Conservation (phyloP, 2,113 vertebrate genomes). For the Nymphicus hollandicus region DNA sequence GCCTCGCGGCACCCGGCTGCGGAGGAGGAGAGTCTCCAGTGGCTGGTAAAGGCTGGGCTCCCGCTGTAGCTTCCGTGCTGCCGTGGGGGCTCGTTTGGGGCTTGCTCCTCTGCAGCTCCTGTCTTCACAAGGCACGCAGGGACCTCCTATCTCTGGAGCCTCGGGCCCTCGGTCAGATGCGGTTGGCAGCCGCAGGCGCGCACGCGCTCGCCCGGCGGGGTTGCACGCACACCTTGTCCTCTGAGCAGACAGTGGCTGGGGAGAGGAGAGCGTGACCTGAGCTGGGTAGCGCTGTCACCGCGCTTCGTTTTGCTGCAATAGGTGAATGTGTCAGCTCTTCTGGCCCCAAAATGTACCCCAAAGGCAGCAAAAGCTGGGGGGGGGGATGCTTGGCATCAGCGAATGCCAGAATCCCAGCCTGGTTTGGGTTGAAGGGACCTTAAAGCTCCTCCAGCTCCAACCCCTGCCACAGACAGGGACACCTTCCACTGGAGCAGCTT, state of each 20-base stretch:
- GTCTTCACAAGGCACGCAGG: not conserved
- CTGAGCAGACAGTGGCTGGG: not conserved
- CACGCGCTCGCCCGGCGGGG: not conserved
- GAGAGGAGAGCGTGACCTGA: not conserved
- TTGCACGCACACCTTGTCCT: slow-evolving; percentile 14
- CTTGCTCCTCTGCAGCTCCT: not conserved
- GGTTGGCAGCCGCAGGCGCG: not conserved
- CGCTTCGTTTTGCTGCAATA: not conserved
- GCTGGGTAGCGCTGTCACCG: not conserved
- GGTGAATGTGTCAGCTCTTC: not conserved
- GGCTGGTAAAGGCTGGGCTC: not conserved
- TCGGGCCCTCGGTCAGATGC: not conserved
- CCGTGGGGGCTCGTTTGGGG: not conserved
- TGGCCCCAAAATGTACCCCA: not conserved
- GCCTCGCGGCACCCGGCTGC: accelerated
- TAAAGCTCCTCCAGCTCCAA: not conserved
- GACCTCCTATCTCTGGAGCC: slow-evolving; percentile 25
- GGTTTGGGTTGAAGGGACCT: not conserved
- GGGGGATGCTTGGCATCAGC: not conserved
- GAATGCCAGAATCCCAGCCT: not conserved
- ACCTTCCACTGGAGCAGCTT: not conserved
- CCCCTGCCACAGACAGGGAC: not conserved
- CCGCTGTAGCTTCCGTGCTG: not conserved
- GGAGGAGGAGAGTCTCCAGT: not conserved
- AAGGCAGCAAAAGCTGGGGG: not conserved